Conservation (phyloP, 2,797 vertebrate species). For the Sebastes hubbsi region DNA sequence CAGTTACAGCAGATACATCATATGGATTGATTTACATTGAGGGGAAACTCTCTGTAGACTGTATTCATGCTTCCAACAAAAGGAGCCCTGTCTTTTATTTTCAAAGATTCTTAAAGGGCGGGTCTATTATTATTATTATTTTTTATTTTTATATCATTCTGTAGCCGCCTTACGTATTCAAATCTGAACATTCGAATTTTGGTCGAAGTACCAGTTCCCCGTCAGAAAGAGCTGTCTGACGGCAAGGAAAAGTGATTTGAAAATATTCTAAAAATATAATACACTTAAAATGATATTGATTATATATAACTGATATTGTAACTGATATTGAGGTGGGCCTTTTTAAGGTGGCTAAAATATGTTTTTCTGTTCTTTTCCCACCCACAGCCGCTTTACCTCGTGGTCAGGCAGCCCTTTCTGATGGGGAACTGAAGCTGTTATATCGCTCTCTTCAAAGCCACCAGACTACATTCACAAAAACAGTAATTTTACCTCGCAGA, state of each 20-base stretch:
- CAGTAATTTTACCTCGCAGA: too few relatives aligned
- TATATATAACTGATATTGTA: too few relatives aligned
- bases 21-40: conserved; percentile 1
- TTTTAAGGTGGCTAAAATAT: too few relatives aligned
- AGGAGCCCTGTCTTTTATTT: neutral
- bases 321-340: too few relatives aligned
- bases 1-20: neutral
- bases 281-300: neutral
- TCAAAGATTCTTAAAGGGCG: neutral
- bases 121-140: neutral
- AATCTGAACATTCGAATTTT: neutral
- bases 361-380: accelerated
- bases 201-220: neutral
- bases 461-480: too few relatives aligned
- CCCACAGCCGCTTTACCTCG: too few relatives aligned
- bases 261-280: neutral
- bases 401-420: too few relatives aligned
- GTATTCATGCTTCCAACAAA: neutral
- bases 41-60: neutral
- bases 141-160: neutral
- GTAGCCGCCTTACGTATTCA: neutral
- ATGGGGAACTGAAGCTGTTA: too few relatives aligned
- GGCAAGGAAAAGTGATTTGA: neutral
- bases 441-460: too few relatives aligned
- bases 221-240: neutral